These are phyloP conservation scores for Drosophila maculinotata DNA, from an alignment of 2,888 invertebrate genomes.

Conservation along the genomic window DNA sequence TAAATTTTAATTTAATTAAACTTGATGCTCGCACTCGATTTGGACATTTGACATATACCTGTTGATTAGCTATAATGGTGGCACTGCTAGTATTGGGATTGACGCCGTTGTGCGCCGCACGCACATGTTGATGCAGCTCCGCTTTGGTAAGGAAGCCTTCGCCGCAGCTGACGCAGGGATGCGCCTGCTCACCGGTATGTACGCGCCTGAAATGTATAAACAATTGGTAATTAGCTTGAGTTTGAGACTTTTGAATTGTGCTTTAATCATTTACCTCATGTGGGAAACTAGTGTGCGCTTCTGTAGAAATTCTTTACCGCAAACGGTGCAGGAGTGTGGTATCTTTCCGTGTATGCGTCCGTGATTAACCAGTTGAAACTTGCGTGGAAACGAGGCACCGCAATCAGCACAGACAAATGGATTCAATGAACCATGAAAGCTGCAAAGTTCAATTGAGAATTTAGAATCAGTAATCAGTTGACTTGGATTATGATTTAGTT, in stretches of 20 bases:
- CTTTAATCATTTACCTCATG: slow-evolving; percentile 87
- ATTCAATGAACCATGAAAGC: slow-evolving; percentile 97
- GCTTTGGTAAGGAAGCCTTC: slow-evolving; percentile 91
- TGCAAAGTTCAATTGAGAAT: slow-evolving; percentile 28
- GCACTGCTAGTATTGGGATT: slow-evolving; percentile 85
- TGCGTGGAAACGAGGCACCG: slow-evolving; percentile 92
- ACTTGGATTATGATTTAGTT: slow-evolving; percentile 27
- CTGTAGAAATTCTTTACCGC: slow-evolving; percentile 94
- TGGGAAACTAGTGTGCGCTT: slow-evolving; percentile 93
- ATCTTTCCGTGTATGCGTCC: slow-evolving; percentile 92
- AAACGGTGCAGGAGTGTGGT: slow-evolving; percentile 92
- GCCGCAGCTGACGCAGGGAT: slow-evolving; percentile 91
- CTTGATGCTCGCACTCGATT: neutral
- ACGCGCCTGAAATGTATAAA: slow-evolving; percentile 85
- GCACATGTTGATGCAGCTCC: slow-evolving; percentile 89
- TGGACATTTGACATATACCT: slow-evolving; percentile 73
- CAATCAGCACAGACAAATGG: slow-evolving; percentile 98
- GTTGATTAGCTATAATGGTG: slow-evolving; percentile 83
- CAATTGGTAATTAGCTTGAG: neutral
- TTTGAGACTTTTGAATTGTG: neutral
- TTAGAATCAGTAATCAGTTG: neutral
- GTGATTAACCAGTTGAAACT: slow-evolving; percentile 94
- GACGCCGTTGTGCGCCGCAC: slow-evolving; percentile 86
- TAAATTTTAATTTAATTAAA: slow-evolving; percentile 80
- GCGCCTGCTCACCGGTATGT: slow-evolving; percentile 91